Evolutionary conservation across 1,140 invertebrate species (phyloP), one percentile per base, ranked within the genome.

Genomic region (Drosophila albomicans): DNA sequence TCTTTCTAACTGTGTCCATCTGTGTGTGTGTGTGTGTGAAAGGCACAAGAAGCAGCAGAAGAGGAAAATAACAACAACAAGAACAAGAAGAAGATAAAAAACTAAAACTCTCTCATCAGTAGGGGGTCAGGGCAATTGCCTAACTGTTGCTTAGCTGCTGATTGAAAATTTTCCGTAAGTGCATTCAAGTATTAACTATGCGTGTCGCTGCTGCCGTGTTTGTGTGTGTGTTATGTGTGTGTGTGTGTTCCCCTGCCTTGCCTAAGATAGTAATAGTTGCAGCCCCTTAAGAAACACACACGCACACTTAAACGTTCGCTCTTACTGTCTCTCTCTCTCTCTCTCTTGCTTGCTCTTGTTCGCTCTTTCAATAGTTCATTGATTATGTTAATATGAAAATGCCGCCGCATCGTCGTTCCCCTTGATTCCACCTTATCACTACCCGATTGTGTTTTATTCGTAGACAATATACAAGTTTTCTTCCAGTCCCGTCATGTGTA

Each of bases 111-210:
- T 89, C 84, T 84, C 77, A 84, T 78, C 84, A 79, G 84, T 89
- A 89, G 84, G 84, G 84, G 84, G 84, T 89, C 80, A 62, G 16
- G 28, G 28, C 56, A 64, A 70, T 75, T 75, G 67, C 67, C 66
- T 63, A 57, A 63, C 52, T 62, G 59, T 61, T 71, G 68, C 61
- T 45, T 64, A 43, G 75, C 54, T 69, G 80, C 80, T 87, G 84
- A 87, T 88, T 87, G 80, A 70, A 88, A 67, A 77, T 87, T 72
- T 89, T 84, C 66, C 73, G 73, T 89, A 89, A 88, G 84, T 89
- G 81, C 84, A 87, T 82, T 89, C 66, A 86, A 84, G 78, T 82
- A 82, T 68, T 66, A 81, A 70, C 57, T 76, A 72, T 62, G 32
- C 66, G 45, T 32, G 54, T 57, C 43, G 46, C 11, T 20, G 38